Evolutionary conservation across 2,113 vertebrate genomes (phyloP).

Genomic region (Trochalopteron elliotii): DNA sequence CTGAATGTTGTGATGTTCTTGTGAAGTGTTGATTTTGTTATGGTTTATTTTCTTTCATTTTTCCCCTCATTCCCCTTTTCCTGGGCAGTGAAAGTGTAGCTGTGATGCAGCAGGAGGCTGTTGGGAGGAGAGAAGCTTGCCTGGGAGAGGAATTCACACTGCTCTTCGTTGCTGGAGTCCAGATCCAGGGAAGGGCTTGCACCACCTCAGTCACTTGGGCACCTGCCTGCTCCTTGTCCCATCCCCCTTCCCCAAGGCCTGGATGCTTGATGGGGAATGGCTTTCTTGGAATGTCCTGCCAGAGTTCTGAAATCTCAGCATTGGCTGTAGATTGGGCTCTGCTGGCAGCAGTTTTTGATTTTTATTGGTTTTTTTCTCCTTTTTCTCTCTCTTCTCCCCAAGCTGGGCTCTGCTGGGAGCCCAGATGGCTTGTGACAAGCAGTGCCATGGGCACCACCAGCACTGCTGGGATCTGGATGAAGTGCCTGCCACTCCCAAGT

Average conservation of each 20-base stretch:
- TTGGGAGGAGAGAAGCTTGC: not conserved
- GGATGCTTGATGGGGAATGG: not conserved
- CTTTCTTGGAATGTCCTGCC: not conserved
- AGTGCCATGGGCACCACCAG: not conserved
- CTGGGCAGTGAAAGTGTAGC: not conserved
- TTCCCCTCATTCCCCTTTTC: not conserved
- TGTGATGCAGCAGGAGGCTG: not conserved
- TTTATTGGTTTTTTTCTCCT: not conserved
- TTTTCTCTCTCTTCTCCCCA: not conserved
- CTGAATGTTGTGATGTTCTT: slow-evolving; percentile 25
- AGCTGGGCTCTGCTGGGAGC: not conserved
- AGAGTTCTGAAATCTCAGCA: not conserved
- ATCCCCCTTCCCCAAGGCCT: not conserved
- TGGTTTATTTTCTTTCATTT: no score
- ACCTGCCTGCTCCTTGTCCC: not conserved
- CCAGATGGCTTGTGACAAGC: not conserved
- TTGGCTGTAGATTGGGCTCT: not conserved
- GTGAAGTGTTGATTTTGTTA: not conserved
- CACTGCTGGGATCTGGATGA: not conserved
- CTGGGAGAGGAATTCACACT: not conserved
- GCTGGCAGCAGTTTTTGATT: not conserved
- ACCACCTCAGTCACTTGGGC: not conserved
- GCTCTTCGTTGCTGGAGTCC: not conserved
- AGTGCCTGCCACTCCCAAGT: slow-evolving; percentile 31
- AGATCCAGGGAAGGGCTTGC: not conserved